Percentiles rank a stretch among this genome's conserved stretches.
Conservation (phyloP, 2,113 vertebrate species). For the Lates calcarifer region DNA sequence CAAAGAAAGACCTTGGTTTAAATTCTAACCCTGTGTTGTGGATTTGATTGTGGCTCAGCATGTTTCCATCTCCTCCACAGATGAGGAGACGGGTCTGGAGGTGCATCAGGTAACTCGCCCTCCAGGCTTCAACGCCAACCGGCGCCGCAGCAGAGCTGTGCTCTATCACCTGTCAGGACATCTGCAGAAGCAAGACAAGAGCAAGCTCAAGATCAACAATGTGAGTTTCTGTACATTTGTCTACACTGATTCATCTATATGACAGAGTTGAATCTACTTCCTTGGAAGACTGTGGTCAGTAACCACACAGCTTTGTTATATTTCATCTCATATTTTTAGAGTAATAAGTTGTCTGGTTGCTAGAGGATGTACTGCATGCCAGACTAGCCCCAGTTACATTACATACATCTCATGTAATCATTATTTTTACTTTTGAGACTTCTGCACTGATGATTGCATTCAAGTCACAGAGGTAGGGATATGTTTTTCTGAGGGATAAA, state of each 20-base stretch:
- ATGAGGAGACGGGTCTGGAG: conserved; percentile 85
- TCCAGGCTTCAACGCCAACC: conserved; percentile 86
- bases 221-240: conserved; percentile 66
- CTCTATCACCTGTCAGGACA: conserved; percentile 89
- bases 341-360: background rate
- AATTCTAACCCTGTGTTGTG: background rate
- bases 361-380: background rate
- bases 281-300: background rate
- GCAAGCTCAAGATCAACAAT: conserved; percentile 89
- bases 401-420: background rate
- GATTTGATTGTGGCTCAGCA: background rate
- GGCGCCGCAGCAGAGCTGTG: conserved; percentile 86
- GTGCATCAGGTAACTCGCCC: conserved; percentile 86
- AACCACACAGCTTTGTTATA: background rate
- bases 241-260: background rate
- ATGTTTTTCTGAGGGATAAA: background rate
- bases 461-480: background rate
- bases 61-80: conserved; percentile 61
- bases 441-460: background rate
- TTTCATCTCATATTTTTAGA: background rate
- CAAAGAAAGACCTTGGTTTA: background rate
- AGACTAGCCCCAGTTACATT: background rate
- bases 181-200: conserved; percentile 90
- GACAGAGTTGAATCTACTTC: background rate
- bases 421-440: conserved; percentile 21